phyloP scores from a whole-genome alignment of 2,888 invertebrate genomes.

The Parelbella ahira region DNA sequence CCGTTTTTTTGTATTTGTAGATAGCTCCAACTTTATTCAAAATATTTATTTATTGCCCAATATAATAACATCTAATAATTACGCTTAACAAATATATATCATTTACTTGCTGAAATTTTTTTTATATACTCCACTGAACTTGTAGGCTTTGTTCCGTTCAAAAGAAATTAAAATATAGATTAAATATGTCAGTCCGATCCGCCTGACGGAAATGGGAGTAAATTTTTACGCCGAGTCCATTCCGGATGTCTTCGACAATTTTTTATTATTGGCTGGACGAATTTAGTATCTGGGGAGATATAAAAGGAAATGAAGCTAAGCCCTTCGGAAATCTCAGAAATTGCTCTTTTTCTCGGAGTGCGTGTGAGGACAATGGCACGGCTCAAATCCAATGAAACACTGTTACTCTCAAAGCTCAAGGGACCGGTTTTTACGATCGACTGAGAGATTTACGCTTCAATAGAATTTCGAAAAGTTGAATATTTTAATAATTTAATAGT shows the following conservation, averaged over 20 bases:
- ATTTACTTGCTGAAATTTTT: too few relatives aligned
- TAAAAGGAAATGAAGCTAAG: slow-evolving; percentile 80
- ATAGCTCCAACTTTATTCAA: too few relatives aligned
- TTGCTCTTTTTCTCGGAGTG: slow-evolving; percentile 72
- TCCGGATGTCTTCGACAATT: slow-evolving; percentile 67
- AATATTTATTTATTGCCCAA: too few relatives aligned
- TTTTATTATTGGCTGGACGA: slow-evolving; percentile 78
- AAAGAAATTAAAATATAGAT: slow-evolving; percentile 17
- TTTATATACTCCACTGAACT: too few relatives aligned
- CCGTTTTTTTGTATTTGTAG: too few relatives aligned
- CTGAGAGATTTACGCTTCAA: slow-evolving; percentile 65
- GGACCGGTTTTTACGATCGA: slow-evolving; percentile 73
- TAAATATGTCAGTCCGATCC: slow-evolving; percentile 24
- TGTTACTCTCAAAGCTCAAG: slow-evolving; percentile 59
- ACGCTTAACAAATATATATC: too few relatives aligned
- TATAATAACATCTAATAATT: too few relatives aligned
- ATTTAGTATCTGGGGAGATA: slow-evolving; percentile 79
- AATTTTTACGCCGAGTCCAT: slow-evolving; percentile 68
- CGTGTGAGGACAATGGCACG: slow-evolving; percentile 73
- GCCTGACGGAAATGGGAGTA: slow-evolving; percentile 55
- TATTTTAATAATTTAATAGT: slow-evolving; percentile 55
- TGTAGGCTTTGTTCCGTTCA: too few relatives aligned
- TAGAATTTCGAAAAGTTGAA: slow-evolving; percentile 57
- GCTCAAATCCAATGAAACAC: slow-evolving; percentile 65
- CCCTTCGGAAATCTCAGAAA: slow-evolving; percentile 79